A percentile compares a stretch with the other conserved stretches of the same genome.
Conservation (phyloP, 2,888 invertebrate species). For the Theretra japonica region DNA sequence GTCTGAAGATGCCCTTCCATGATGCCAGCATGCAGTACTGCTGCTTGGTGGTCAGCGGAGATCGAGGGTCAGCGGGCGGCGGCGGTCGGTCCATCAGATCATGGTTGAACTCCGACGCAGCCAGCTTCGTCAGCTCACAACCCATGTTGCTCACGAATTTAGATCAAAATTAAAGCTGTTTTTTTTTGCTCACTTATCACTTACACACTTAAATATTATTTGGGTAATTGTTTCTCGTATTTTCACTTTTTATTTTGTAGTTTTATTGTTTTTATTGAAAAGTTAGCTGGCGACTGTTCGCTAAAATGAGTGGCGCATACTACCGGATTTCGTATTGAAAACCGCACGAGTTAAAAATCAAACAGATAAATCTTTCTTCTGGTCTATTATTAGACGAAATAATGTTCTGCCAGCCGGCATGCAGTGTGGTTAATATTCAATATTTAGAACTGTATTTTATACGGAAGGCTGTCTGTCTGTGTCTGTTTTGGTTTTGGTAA, state of each 20-base stretch:
- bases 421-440: slow-evolving; percentile 11
- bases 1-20: slow-evolving; percentile 95
- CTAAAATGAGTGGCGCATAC: slow-evolving; percentile 39
- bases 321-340: slow-evolving; percentile 44
- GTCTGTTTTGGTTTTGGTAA: too few species aligned
- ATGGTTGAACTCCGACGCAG: slow-evolving; percentile 77
- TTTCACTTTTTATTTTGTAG: slow-evolving; percentile 18
- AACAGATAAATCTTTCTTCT: slow-evolving; percentile 52
- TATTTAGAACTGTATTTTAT: neutral
- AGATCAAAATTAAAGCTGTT: neutral
- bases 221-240: neutral
- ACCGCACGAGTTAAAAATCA: slow-evolving; percentile 52
- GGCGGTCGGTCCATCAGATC: slow-evolving; percentile 86
- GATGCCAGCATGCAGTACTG: slow-evolving; percentile 95
- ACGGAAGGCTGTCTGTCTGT: too few species aligned
- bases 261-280: slow-evolving; percentile 7
- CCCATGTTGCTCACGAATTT: slow-evolving; percentile 81
- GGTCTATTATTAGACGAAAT: slow-evolving; percentile 50
- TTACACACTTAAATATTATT: neutral
- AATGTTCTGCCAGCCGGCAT: slow-evolving; percentile 17
- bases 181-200: slow-evolving; percentile 2
- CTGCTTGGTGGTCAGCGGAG: slow-evolving; percentile 93
- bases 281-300: slow-evolving; percentile 33
- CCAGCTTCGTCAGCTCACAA: slow-evolving; percentile 89
- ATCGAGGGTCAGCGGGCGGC: slow-evolving; percentile 89